Percentiles rank a stretch among this genome's conserved stretches.
These are phyloP conservation scores for Gari tellinella DNA, from an alignment of 2,888 invertebrate species.

Conservation along the genomic window DNA sequence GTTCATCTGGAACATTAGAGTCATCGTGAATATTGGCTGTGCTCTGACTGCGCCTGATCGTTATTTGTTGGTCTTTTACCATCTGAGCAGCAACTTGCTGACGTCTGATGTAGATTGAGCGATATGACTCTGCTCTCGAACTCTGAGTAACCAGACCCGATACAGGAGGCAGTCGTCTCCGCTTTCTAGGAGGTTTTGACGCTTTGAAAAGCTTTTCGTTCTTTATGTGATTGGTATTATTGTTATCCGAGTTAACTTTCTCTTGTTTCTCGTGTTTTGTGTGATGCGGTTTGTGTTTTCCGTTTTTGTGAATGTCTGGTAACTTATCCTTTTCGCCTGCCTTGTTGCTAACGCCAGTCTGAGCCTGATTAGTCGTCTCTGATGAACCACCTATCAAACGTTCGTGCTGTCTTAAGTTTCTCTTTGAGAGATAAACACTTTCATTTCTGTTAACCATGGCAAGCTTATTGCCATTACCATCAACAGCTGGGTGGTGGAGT, in stretches of 20 bases:
- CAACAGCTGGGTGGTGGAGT: no score
- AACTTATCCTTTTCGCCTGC: no score
- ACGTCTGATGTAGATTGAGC: slow-evolving; percentile 27
- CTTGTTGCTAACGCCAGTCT: no score
- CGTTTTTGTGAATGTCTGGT: no score
- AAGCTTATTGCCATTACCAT: no score
- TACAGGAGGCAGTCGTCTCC: background rate
- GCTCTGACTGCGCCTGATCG: slow-evolving; percentile 28
- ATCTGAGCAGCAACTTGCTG: slow-evolving; percentile 5
- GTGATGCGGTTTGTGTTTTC: background rate
- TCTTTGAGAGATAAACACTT: slow-evolving; percentile 27
- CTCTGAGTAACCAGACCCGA: slow-evolving; percentile 28
- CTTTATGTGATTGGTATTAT: background rate
- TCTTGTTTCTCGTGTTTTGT: background rate
- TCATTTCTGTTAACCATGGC: background rate
- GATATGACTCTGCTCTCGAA: slow-evolving; percentile 49
- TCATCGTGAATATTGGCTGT: slow-evolving; percentile 27
- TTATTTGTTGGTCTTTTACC: slow-evolving; percentile 7
- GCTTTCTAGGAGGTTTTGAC: background rate
- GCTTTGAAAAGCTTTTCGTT: background rate
- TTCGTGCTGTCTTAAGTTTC: slow-evolving; percentile 32
- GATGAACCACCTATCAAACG: slow-evolving; percentile 11
- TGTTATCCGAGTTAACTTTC: background rate
- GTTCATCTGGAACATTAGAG: slow-evolving; percentile 14
- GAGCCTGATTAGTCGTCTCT: slow-evolving; percentile 2